These are phyloP conservation scores for Lindbergichthys nudifrons DNA, from an alignment of 2,797 vertebrate genomes.

Conservation along the genomic window DNA sequence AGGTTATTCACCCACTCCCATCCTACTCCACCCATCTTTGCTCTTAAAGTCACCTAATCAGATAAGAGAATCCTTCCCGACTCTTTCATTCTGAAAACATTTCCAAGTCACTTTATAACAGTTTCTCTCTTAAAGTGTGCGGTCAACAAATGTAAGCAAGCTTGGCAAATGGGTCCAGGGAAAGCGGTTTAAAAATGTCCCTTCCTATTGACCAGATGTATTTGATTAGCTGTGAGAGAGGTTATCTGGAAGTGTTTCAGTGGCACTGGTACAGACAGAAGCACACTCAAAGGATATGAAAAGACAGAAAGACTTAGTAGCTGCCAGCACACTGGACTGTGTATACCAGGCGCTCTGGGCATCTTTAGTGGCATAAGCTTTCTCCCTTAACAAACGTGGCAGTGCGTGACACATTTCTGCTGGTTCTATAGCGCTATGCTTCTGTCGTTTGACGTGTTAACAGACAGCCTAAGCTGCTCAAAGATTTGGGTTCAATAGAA, in stretches of 20 bases:
- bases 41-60: conserved; percentile 42
- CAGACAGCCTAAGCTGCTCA: not conserved
- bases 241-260: conserved; percentile 29
- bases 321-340: conserved; percentile 4
- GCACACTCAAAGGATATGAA: conserved; percentile 20
- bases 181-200: conserved; percentile 2
- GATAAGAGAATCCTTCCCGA: conserved; percentile 47
- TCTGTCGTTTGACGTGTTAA: not conserved
- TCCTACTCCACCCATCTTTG: conserved; percentile 15
- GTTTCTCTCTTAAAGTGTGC: conserved; percentile 14
- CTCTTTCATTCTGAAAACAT: conserved; percentile 30
- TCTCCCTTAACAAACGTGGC: not conserved
- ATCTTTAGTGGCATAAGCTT: not conserved
- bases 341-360: too few relatives aligned
- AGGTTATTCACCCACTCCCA: conserved; percentile 18
- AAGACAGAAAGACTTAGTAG: conserved; percentile 4
- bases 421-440: not conserved
- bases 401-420: not conserved
- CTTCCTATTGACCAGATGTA: conserved; percentile 25
- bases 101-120: conserved; percentile 36
- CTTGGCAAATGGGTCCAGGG: conserved; percentile 19
- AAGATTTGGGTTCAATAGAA: too few relatives aligned
- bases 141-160: conserved; percentile 32
- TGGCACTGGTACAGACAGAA: conserved; percentile 22
- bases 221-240: conserved; percentile 45